phyloP scores from a whole-genome alignment of 2,888 invertebrate species.

The Hydrotaea cyrtoneurina region DNA sequence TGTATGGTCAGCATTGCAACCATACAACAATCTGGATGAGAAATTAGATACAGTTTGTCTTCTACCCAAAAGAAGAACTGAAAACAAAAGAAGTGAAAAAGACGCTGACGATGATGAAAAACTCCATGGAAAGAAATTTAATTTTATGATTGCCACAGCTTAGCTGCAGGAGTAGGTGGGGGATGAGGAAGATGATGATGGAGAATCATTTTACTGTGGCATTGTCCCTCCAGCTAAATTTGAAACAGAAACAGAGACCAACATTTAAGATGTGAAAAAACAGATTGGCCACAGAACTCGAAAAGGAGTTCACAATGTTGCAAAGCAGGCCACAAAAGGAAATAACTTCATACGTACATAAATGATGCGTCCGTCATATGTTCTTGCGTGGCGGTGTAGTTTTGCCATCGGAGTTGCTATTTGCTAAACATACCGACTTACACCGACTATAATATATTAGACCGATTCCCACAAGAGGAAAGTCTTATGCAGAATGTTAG shows the following conservation, averaged over 20 bases:
- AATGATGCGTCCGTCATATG: conserved; percentile 1
- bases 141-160: conserved; percentile 13
- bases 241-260: background rate
- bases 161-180: background rate
- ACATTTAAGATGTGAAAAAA: conserved; percentile 14
- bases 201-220: background rate
- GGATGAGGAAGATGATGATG: background rate
- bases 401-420: background rate
- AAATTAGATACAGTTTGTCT: conserved; percentile 12
- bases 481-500: too few relatives aligned
- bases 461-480: too few relatives aligned
- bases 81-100: background rate
- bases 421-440: background rate
- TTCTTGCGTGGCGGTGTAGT: background rate
- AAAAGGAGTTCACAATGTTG: conserved; percentile 22
- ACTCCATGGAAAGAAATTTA: conserved; percentile 17
- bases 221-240: conserved; percentile 19
- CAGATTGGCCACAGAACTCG: background rate
- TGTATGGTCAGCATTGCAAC: background rate
- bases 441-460: background rate
- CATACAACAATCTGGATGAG: background rate
- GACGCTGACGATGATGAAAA: conserved; percentile 15
- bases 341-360: background rate
- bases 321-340: background rate
- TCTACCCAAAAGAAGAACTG: background rate